Evolutionary conservation across 2,113 vertebrate species (phyloP).

Genomic region (Calyptomena viridis): DNA sequence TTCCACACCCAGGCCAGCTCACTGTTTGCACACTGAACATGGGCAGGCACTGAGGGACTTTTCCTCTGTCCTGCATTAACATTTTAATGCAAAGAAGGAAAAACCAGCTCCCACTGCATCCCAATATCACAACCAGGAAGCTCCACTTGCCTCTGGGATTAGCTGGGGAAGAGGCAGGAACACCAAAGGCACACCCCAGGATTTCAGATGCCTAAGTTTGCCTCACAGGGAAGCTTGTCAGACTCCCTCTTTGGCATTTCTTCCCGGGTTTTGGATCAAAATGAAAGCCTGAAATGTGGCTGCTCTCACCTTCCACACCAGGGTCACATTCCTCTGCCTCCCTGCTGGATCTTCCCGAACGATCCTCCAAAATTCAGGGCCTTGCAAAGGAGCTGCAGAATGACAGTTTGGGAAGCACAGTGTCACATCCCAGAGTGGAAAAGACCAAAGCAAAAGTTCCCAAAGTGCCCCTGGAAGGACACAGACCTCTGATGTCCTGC

Average conservation of each 20-base stretch:
- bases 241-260: neutral
- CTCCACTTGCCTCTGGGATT: neutral
- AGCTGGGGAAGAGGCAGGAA: neutral
- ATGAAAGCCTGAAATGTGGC: neutral
- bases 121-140: neutral
- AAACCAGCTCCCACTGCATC: neutral
- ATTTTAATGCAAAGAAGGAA: neutral
- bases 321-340: slow-evolving; percentile 81
- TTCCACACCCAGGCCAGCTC: neutral
- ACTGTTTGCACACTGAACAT: neutral
- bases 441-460: neutral
- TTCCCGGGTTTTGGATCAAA: neutral
- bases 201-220: neutral
- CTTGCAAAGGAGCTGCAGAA: slow-evolving; percentile 82
- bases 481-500: slow-evolving; percentile 81
- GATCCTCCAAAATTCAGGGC: slow-evolving; percentile 90
- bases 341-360: slow-evolving; percentile 67
- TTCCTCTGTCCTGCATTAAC: neutral
- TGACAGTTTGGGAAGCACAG: neutral
- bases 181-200: no score
- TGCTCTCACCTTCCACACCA: slow-evolving; percentile 86
- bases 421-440: neutral
- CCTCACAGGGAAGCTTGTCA: neutral
- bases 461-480: neutral
- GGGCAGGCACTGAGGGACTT: neutral